Evolutionary conservation across 1,140 invertebrate genomes (phyloP).

Genomic region (Drosophila simulans): DNA sequence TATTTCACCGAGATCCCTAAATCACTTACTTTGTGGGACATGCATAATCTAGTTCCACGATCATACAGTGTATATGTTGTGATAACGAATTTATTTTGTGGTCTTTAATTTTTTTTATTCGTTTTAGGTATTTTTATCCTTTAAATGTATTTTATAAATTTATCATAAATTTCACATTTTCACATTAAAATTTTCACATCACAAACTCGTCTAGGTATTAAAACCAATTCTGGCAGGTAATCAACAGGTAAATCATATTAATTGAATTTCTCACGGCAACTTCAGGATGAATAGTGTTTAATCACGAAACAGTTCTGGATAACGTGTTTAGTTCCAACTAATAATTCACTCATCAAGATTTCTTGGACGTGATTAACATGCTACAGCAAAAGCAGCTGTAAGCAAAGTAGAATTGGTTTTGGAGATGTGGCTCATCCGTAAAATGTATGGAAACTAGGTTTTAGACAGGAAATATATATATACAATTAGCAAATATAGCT

Average conservation of each 20-base stretch:
- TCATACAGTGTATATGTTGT: background rate
- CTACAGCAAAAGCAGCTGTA: background rate
- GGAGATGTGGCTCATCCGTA: background rate
- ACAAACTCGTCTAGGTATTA: background rate
- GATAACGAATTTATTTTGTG: background rate
- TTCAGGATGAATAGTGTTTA: background rate
- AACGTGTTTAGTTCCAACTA: conserved; percentile 5
- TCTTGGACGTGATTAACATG: background rate
- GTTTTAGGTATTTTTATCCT: background rate
- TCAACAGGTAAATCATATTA: conserved; percentile 3
- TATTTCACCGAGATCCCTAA: conserved; percentile 8
- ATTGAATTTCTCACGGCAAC: conserved; percentile 1
- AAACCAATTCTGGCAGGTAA: background rate
- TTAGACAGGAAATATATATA: background rate
- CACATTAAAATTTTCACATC: background rate
- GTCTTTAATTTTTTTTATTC: background rate
- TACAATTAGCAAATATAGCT: background rate
- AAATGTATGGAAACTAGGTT: too few relatives aligned
- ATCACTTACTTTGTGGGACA: background rate
- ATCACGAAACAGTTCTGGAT: conserved; percentile 1
- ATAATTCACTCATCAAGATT: background rate
- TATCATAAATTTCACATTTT: too few relatives aligned
- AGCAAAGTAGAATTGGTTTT: background rate
- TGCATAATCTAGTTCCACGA: background rate
- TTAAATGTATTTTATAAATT: background rate